Evolutionary conservation across 2,113 vertebrate genomes (phyloP).

Genomic region (Campylomormyrus numenius): DNA sequence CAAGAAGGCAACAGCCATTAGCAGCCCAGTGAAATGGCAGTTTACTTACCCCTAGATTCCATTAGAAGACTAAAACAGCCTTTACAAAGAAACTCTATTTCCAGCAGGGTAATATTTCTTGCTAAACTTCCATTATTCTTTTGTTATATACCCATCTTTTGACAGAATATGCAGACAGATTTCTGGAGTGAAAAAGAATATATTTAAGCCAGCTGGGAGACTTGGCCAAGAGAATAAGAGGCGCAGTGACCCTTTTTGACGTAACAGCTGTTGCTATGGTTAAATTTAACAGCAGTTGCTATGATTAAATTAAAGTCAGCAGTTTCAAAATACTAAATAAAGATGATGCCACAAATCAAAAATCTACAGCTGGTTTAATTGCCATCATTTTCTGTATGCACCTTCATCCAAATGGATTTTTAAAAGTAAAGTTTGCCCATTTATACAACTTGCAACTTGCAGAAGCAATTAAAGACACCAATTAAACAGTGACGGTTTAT

Average conservation of each 20-base stretch:
- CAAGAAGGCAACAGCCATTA: not conserved
- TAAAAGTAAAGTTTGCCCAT: not conserved
- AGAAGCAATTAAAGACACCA: not conserved
- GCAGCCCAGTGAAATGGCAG: not conserved
- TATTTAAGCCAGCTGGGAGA: not conserved
- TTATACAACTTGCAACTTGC: not conserved
- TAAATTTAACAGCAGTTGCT: not conserved
- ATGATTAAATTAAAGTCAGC: not conserved
- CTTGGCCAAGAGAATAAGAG: not conserved
- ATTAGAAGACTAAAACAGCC: not conserved
- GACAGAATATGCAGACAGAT: not conserved
- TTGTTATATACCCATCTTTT: not conserved
- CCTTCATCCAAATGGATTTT: not conserved
- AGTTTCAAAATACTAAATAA: not conserved
- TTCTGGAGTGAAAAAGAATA: not conserved
- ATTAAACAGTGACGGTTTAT: not conserved
- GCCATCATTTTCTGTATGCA: not conserved
- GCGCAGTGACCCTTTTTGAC: not conserved
- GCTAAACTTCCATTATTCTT: not conserved
- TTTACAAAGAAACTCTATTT: not conserved
- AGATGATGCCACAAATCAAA: not conserved
- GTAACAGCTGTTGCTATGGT: constrained; percentile 1
- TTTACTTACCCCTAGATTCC: not conserved
- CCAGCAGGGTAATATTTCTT: constrained; percentile 4
- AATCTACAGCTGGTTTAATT: not conserved